A percentile compares a stretch with the other conserved stretches of the same genome.
phyloP scores from a whole-genome alignment of 1,140 invertebrate species.

The Carposina sasakii region DNA sequence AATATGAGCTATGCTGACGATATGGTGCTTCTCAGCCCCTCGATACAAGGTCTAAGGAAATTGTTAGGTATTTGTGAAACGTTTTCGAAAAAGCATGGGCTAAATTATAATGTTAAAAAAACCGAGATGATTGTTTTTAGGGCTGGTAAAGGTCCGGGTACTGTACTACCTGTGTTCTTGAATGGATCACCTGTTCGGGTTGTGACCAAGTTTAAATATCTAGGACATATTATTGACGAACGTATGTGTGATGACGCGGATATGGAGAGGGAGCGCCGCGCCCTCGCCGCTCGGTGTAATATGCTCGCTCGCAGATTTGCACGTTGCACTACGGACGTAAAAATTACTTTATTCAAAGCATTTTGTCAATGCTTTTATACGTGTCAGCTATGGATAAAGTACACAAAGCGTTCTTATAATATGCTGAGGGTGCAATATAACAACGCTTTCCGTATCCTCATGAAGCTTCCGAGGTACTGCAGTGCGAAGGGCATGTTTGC shows the following conservation, averaged over 20 bases:
- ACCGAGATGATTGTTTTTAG: background rate
- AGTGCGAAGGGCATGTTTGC: background rate
- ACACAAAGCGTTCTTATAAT: background rate
- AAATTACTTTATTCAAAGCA: background rate
- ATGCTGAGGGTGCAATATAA: conserved; percentile 1
- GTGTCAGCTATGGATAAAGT: background rate
- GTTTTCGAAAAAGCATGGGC: background rate
- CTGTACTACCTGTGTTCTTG: background rate
- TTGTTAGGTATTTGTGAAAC: background rate
- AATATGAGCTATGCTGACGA: conserved; percentile 5
- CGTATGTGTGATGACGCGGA: background rate
- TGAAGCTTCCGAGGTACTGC: background rate
- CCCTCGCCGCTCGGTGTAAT: background rate
- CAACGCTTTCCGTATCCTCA: background rate
- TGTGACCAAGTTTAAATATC: background rate
- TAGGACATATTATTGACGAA: background rate
- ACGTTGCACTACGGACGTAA: background rate
- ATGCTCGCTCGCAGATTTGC: background rate
- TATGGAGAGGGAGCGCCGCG: background rate
- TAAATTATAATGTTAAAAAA: background rate
- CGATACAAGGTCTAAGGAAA: background rate
- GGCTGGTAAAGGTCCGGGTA: background rate
- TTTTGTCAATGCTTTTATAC: background rate
- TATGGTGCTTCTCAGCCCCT: conserved; percentile 3
- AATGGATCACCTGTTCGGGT: background rate